phyloP scores from a whole-genome alignment of 2,797 vertebrate species.

The Zonotrichia albicollis region DNA sequence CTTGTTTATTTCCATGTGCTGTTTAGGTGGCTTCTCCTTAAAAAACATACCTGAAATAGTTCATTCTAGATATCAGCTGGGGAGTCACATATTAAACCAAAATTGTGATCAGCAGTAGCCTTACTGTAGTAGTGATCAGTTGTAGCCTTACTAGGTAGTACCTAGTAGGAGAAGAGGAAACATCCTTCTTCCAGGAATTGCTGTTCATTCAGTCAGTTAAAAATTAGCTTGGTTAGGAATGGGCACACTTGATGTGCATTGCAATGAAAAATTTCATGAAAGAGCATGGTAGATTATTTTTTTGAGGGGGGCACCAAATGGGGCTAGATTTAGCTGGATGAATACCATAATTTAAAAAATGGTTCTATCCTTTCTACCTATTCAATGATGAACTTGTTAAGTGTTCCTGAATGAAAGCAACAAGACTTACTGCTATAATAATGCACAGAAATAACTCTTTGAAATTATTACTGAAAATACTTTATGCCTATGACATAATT shows the following conservation, averaged over 20 bases:
- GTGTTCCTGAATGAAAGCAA: neutral
- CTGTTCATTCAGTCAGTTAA: neutral
- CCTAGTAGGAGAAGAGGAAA: neutral
- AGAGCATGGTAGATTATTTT: rapidly evolving
- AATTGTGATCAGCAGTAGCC: neutral
- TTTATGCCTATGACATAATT: neutral
- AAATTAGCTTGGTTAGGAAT: neutral
- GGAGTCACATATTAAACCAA: neutral
- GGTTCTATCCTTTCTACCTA: neutral
- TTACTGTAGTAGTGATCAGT: too few species aligned
- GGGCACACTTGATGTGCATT: neutral
- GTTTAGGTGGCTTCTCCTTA: neutral
- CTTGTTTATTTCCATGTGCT: neutral
- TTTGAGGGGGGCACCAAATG: neutral
- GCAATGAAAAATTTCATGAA: neutral
- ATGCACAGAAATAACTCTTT: neutral
- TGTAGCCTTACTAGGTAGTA: neutral
- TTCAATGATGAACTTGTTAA: neutral
- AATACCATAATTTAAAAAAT: neutral
- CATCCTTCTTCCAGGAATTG: neutral
- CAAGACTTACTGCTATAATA: neutral
- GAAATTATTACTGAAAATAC: neutral
- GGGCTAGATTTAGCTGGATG: neutral
- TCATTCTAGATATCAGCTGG: neutral
- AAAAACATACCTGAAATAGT: neutral